phyloP scores from a whole-genome alignment of 2,113 vertebrate species.

The Syrmaticus mikado region DNA sequence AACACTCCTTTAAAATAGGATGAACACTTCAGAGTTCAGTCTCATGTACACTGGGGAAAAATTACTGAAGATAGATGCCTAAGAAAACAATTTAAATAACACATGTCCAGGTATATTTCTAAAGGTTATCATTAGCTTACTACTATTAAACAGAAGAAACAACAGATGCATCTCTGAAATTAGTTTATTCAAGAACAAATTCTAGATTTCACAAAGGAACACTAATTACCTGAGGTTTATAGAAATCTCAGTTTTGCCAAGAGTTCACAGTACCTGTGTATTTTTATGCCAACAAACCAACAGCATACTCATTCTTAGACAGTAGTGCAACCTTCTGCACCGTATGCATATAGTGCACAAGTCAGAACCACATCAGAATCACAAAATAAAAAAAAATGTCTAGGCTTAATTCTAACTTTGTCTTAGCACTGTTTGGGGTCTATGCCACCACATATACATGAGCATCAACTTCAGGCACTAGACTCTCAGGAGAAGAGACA shows the following conservation, averaged over 20 bases:
- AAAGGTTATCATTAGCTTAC: neutral
- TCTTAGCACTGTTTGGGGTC: neutral
- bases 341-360: neutral
- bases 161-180: neutral
- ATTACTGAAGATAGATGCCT: neutral
- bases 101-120: neutral
- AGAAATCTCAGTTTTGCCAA: neutral
- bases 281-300: neutral
- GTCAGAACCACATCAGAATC: neutral
- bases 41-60: neutral
- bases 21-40: neutral
- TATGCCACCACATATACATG: accelerated
- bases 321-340: neutral
- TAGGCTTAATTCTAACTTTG: neutral
- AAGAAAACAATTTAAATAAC: neutral
- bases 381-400: neutral
- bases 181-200: neutral
- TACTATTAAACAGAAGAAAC: neutral
- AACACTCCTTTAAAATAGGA: neutral
- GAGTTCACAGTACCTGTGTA: neutral
- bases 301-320: accelerated
- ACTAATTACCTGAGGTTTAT: neutral
- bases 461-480: neutral
- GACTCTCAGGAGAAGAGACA: neutral
- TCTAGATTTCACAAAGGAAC: neutral